phyloP scores from a whole-genome alignment of 2,113 vertebrate genomes.

The Physeter macrocephalus region DNA sequence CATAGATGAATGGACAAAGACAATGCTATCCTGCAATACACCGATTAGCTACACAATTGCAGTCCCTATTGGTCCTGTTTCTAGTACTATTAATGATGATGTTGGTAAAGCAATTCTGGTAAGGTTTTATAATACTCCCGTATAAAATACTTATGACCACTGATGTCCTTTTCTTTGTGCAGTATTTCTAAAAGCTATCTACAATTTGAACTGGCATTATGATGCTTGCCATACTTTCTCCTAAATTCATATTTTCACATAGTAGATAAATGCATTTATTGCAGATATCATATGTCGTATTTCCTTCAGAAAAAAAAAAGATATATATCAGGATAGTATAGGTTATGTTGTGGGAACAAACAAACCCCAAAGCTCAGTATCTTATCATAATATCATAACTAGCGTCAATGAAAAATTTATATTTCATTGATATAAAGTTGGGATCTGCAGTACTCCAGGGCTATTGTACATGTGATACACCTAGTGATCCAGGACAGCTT shows the following conservation, averaged over 20 bases:
- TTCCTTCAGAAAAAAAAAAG: background rate
- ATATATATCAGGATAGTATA: background rate
- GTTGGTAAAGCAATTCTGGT: background rate
- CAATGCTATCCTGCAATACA: background rate
- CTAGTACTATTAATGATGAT: background rate
- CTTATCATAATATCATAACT: background rate
- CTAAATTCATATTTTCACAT: constrained; percentile 14
- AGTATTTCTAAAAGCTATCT: background rate
- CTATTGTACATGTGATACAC: background rate
- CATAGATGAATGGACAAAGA: background rate
- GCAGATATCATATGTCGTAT: background rate
- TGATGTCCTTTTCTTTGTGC: background rate
- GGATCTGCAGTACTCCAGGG: background rate
- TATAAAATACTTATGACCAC: background rate
- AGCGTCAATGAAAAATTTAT: background rate
- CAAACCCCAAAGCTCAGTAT: background rate
- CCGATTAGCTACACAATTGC: background rate
- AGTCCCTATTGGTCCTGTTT: background rate
- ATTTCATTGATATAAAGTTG: background rate
- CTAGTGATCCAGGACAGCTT: background rate
- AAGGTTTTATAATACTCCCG: background rate
- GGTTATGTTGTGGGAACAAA: background rate
- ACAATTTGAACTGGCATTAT: background rate
- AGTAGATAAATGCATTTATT: background rate
- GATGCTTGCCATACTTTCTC: background rate